A percentile compares a stretch with the other conserved stretches of the same genome.
These are phyloP conservation scores for Pogonomyrmex californicus DNA, from an alignment of 1,140 invertebrate species.

Conservation along the genomic window DNA sequence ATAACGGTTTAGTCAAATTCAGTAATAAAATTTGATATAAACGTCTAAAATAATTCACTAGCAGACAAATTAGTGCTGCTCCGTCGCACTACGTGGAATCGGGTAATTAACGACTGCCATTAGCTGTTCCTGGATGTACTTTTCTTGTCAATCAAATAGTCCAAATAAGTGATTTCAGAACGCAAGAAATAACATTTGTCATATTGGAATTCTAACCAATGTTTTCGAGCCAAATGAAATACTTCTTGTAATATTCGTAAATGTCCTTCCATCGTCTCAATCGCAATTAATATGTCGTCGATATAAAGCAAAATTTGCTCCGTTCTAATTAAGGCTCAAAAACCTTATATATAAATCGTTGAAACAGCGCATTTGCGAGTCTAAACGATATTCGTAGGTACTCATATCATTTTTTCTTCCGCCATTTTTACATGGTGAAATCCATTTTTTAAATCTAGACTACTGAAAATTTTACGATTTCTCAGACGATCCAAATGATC, in stretches of 20 bases:
- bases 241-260: background rate
- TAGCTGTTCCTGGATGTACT: constrained; percentile 73
- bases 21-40: constrained; percentile 77
- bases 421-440: no score
- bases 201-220: background rate
- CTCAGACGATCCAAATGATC: no score
- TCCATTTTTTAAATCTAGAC: no score
- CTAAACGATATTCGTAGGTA: no score
- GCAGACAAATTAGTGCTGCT: constrained; percentile 63
- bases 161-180: constrained; percentile 73
- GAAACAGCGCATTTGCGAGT: background rate
- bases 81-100: constrained; percentile 59
- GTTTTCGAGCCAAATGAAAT: background rate
- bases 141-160: constrained; percentile 70
- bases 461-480: no score
- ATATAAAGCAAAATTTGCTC: background rate
- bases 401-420: no score
- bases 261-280: background rate
- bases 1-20: constrained; percentile 70
- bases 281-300: background rate
- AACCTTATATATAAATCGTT: background rate
- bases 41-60: constrained; percentile 80
- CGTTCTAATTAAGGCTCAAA: background rate
- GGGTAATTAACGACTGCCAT: constrained; percentile 79
- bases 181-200: background rate